Conservation (phyloP, 2,888 invertebrate species). For the Rhopalosiphum nymphaeae region DNA sequence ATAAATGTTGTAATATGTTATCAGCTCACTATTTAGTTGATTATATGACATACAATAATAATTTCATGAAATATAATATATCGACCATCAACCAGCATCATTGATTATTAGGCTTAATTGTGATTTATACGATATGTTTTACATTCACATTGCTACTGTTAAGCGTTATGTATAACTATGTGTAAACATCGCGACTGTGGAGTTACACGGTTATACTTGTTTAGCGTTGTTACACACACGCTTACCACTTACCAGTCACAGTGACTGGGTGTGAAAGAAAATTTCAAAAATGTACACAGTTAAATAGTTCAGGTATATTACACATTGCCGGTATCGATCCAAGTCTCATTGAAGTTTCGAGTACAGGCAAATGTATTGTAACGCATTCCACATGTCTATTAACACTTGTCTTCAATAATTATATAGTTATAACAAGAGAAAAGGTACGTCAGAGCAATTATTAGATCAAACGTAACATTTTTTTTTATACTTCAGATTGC, state of each 20-base stretch:
- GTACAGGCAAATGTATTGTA: background rate
- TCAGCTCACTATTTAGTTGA: background rate
- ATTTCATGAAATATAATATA: background rate
- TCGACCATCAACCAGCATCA: background rate
- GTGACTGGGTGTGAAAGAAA: slow-evolving; percentile 26
- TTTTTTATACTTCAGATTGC: background rate
- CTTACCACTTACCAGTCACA: background rate
- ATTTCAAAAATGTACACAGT: slow-evolving; percentile 28
- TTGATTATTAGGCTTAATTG: slow-evolving; percentile 43
- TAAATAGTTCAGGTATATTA: background rate
- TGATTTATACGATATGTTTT: slow-evolving; percentile 58
- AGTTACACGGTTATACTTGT: slow-evolving; percentile 53
- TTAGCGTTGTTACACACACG: slow-evolving; percentile 46
- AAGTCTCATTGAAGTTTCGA: background rate
- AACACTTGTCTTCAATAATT: background rate
- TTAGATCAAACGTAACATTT: background rate
- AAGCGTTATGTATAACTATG: slow-evolving; percentile 36
- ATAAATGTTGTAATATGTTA: background rate
- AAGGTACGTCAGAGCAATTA: background rate
- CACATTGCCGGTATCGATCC: background rate
- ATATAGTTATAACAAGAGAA: background rate
- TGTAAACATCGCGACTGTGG: slow-evolving; percentile 54
- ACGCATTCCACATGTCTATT: background rate
- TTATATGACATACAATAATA: background rate
- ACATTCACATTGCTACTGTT: slow-evolving; percentile 17